Percentiles rank a stretch among this genome's conserved stretches.
These are phyloP conservation scores for Petrophora chlorosata DNA, from an alignment of 2,888 invertebrate genomes.

Conservation along the genomic window DNA sequence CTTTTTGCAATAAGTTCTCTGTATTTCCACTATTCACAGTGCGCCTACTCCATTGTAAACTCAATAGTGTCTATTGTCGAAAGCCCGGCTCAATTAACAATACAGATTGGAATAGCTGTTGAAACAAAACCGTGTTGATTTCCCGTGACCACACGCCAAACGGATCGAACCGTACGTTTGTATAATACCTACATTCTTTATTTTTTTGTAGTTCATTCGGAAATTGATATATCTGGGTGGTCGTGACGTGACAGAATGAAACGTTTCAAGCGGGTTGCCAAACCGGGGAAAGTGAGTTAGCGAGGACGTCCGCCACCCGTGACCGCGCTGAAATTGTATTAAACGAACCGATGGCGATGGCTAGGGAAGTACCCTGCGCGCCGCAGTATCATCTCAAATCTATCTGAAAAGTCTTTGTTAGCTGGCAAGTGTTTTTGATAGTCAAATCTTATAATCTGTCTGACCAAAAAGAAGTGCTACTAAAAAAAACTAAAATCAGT, in stretches of 20 bases:
- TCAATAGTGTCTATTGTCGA: slow-evolving; percentile 3
- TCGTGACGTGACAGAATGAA: slow-evolving; percentile 51
- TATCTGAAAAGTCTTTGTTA: too few species aligned
- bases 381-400: too few species aligned
- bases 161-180: neutral
- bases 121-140: slow-evolving; percentile 28
- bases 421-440: too few species aligned
- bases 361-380: slow-evolving; percentile 3
- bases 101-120: slow-evolving; percentile 16
- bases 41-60: neutral
- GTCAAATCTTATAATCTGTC: too few species aligned
- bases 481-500: too few species aligned
- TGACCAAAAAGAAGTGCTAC: too few species aligned
- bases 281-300: slow-evolving; percentile 61
- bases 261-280: slow-evolving; percentile 51
- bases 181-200: neutral
- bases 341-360: neutral
- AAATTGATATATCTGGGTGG: slow-evolving; percentile 32
- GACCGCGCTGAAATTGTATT: slow-evolving; percentile 43
- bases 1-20: slow-evolving; percentile 4
- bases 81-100: slow-evolving; percentile 20
- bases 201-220: slow-evolving; percentile 10
- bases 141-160: slow-evolving; percentile 11
- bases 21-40: slow-evolving; percentile 5
- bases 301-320: slow-evolving; percentile 59